A percentile compares a stretch with the other conserved stretches of the same genome.
phyloP scores from a whole-genome alignment of 2,888 invertebrate genomes.

The Allolobophora icterica region DNA sequence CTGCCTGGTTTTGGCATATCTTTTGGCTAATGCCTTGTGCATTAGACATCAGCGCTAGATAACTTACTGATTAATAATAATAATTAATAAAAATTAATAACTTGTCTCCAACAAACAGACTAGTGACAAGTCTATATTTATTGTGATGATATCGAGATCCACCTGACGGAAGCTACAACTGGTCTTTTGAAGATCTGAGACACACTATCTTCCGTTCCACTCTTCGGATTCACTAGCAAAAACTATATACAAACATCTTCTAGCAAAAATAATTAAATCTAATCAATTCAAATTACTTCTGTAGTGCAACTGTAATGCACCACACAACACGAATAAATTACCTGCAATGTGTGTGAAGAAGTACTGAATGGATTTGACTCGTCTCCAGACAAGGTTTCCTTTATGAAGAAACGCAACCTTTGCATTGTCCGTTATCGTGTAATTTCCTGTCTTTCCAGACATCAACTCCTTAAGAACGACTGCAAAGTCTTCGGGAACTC shows the following conservation, averaged over 20 bases:
- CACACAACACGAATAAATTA: not conserved
- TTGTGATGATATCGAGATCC: no score
- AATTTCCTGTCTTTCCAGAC: constrained; percentile 33
- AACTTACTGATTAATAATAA: no score
- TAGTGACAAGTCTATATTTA: no score
- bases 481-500: constrained; percentile 38
- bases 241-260: not conserved
- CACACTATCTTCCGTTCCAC: not conserved
- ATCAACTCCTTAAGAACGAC: constrained; percentile 42
- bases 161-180: not conserved
- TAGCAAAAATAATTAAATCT: not conserved
- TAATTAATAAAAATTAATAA: no score
- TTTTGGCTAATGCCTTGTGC: no score
- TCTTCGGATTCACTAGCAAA: not conserved
- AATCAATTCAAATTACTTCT: no score
- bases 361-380: constrained; percentile 40
- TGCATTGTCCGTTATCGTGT: constrained; percentile 39
- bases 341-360: constrained; percentile 42
- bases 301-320: not conserved
- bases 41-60: no score
- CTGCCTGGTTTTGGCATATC: no score
- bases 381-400: constrained; percentile 40
- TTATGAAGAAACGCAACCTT: constrained; percentile 40
- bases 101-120: no score
- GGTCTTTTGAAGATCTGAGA: not conserved